phyloP scores from a whole-genome alignment of 2,113 vertebrate species.

The Plectropomus leopardus region DNA sequence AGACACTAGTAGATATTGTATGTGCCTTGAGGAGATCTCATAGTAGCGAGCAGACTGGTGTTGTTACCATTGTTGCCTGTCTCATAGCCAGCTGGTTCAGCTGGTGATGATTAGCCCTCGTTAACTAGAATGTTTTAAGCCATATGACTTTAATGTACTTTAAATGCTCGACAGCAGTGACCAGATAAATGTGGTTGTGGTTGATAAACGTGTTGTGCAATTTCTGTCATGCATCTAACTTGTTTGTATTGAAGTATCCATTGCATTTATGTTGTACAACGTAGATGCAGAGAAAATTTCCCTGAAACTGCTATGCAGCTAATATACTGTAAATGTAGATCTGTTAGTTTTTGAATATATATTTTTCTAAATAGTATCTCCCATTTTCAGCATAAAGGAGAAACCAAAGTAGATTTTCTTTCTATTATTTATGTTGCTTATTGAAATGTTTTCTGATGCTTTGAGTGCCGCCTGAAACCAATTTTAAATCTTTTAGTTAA shows the following conservation, averaged over 20 bases:
- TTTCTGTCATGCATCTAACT: slow-evolving; percentile 62
- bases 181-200: slow-evolving; percentile 48
- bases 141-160: slow-evolving; percentile 66
- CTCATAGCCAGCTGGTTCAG: slow-evolving; percentile 33
- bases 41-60: slow-evolving; percentile 36
- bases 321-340: slow-evolving; percentile 84
- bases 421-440: slow-evolving; percentile 73
- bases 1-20: slow-evolving; percentile 41
- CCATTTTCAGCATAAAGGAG: slow-evolving; percentile 43
- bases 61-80: slow-evolving; percentile 47
- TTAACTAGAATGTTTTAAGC: slow-evolving; percentile 66
- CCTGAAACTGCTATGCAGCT: slow-evolving; percentile 90
- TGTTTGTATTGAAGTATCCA: slow-evolving; percentile 74
- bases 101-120: slow-evolving; percentile 23
- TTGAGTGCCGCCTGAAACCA: slow-evolving; percentile 36
- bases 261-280: slow-evolving; percentile 73
- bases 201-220: slow-evolving; percentile 62
- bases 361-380: slow-evolving; percentile 75
- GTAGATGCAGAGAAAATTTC: slow-evolving; percentile 78
- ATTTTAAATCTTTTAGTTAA: slow-evolving; percentile 26
- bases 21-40: slow-evolving; percentile 63
- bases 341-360: slow-evolving; percentile 77
- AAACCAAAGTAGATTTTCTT: slow-evolving; percentile 69
- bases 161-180: slow-evolving; percentile 54
- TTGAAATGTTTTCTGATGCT: slow-evolving; percentile 51